These are phyloP conservation scores for Takifugu ocellatus DNA, from an alignment of 2,797 vertebrate genomes.

Conservation along the genomic window DNA sequence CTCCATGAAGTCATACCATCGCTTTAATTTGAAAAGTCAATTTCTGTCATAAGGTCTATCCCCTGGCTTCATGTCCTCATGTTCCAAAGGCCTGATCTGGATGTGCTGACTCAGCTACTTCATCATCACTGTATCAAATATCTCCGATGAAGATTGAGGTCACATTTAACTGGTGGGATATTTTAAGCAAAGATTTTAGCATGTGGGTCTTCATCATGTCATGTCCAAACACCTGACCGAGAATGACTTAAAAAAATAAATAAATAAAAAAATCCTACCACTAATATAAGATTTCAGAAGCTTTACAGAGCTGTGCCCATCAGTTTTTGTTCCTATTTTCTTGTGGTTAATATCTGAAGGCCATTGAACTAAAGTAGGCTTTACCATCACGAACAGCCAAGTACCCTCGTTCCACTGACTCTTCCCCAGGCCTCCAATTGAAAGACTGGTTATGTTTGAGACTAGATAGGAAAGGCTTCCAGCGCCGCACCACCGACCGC, in stretches of 20 bases:
- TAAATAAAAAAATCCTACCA: too few species aligned
- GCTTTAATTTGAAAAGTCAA: neutral
- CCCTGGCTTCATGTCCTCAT: neutral
- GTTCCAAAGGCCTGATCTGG: constrained; percentile 9
- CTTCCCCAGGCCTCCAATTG: constrained; percentile 9
- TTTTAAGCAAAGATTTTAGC: constrained; percentile 28
- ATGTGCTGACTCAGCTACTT: neutral
- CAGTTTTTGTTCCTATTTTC: too few species aligned
- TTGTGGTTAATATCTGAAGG: too few species aligned
- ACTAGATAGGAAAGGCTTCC: constrained; percentile 44
- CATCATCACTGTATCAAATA: constrained; percentile 28
- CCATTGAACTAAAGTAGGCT: neutral
- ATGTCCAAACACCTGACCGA: too few species aligned
- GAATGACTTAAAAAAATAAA: too few species aligned
- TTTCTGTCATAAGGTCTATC: neutral
- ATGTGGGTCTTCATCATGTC: neutral
- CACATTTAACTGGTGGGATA: constrained; percentile 20
- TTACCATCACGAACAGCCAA: constrained; percentile 1
- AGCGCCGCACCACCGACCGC: constrained; percentile 31
- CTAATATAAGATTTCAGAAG: too few species aligned
- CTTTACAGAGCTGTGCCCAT: neutral
- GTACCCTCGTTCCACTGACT: constrained; percentile 4
- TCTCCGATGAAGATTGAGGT: constrained; percentile 23
- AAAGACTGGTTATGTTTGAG: constrained; percentile 24
- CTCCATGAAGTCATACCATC: too few species aligned